phyloP scores from a whole-genome alignment of 2,113 vertebrate genomes.

The Mormoops blainvillei region DNA sequence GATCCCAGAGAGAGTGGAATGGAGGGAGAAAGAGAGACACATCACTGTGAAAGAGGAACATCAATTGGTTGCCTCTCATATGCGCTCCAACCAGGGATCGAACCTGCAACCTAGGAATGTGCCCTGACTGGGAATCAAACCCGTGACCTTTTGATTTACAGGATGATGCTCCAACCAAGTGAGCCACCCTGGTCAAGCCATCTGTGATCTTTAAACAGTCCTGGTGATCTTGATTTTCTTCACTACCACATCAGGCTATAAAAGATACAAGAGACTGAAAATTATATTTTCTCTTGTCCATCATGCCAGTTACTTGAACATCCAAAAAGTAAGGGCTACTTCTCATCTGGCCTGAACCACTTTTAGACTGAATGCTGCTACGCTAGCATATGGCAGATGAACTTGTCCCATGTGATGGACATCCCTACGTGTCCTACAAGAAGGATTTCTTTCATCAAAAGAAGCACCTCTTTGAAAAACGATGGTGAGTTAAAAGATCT shows the following conservation, averaged over 20 bases:
- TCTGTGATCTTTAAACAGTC: background rate
- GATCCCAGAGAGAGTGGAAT: no score
- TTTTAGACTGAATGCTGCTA: background rate
- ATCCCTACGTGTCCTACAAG: no score
- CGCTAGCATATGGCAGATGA: rapidly evolving
- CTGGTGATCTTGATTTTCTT: background rate
- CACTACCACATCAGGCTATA: background rate
- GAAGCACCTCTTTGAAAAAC: background rate
- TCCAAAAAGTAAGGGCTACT: background rate
- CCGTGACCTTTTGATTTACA: no score
- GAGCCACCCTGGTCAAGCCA: background rate
- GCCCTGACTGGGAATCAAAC: no score
- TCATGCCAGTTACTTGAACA: background rate
- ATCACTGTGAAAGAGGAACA: no score
- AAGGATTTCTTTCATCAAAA: background rate
- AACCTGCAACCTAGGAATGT: no score
- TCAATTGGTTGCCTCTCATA: no score
- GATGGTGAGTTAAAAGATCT: background rate
- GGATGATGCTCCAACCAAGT: no score
- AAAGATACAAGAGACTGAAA: background rate
- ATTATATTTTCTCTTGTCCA: background rate
- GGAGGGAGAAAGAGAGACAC: no score
- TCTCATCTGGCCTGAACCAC: background rate
- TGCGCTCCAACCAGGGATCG: no score
- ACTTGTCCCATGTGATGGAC: no score